phyloP scores from a whole-genome alignment of 2,113 vertebrate species.

The Hydropotes inermis region DNA sequence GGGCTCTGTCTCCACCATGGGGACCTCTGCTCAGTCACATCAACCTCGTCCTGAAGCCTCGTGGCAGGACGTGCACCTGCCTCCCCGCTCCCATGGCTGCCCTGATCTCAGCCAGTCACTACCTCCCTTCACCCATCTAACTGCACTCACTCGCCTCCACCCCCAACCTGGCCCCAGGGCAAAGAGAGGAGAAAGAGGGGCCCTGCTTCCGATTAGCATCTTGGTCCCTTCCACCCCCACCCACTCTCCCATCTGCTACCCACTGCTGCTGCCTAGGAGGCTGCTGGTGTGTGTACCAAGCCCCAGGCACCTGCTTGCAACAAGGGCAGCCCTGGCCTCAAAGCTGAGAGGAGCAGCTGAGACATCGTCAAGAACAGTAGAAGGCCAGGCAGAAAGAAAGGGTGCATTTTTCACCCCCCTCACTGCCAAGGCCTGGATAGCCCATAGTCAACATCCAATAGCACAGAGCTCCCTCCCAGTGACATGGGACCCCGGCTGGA shows the following conservation, averaged over 20 bases:
- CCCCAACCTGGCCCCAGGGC: background rate
- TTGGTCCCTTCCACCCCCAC: background rate
- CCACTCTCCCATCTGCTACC: slow-evolving; percentile 37
- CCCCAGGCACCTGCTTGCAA: background rate
- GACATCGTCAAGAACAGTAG: background rate
- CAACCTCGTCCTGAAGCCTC: background rate
- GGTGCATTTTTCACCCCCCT: background rate
- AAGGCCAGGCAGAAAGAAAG: background rate
- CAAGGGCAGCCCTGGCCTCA: background rate
- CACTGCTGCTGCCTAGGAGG: background rate
- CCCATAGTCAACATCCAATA: background rate
- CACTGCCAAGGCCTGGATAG: background rate
- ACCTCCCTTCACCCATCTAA: background rate
- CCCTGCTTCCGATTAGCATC: background rate
- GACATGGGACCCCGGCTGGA: background rate
- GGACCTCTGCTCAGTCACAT: background rate
- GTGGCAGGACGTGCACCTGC: background rate
- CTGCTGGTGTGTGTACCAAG: background rate
- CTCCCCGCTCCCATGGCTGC: background rate
- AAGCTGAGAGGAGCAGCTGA: background rate
- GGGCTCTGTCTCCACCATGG: background rate
- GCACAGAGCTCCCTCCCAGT: background rate
- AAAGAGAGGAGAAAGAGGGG: background rate
- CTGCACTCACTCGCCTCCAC: background rate
- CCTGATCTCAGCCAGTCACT: background rate